Evolutionary conservation across 1,140 invertebrate species (phyloP).

Genomic region (Leptinotarsa undecemlineata): DNA sequence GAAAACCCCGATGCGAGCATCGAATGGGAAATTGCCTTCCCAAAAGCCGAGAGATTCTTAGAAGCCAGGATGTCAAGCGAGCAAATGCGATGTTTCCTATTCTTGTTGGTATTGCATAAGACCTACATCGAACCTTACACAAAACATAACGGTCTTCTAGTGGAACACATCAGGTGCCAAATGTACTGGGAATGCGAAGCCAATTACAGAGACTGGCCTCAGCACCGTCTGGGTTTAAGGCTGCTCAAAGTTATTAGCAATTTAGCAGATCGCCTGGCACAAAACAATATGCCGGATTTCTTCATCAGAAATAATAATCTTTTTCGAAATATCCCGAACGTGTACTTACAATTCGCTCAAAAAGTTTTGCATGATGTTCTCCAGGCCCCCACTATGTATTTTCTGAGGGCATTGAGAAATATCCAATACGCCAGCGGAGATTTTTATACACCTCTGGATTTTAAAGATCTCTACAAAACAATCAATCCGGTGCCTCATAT

Average conservation of each 20-base stretch:
- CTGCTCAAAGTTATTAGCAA: slow-evolving; percentile 64
- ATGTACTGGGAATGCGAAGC: slow-evolving; percentile 80
- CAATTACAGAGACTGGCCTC: slow-evolving; percentile 69
- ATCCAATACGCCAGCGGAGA: slow-evolving; percentile 61
- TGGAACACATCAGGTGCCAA: slow-evolving; percentile 72
- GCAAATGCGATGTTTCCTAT: slow-evolving; percentile 70
- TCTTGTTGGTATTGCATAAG: slow-evolving; percentile 67
- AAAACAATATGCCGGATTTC: slow-evolving; percentile 69
- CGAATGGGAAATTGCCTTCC: slow-evolving; percentile 76
- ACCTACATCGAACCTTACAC: slow-evolving; percentile 67
- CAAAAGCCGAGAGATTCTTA: slow-evolving; percentile 71
- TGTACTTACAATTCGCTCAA: slow-evolving; percentile 66
- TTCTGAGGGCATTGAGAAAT: slow-evolving; percentile 68
- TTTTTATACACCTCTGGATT: slow-evolving; percentile 67
- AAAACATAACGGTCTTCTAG: slow-evolving; percentile 61
- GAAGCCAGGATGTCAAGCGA: slow-evolving; percentile 70
- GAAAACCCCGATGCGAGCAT: slow-evolving; percentile 63
- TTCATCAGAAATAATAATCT: slow-evolving; percentile 74
- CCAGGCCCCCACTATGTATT: slow-evolving; percentile 64
- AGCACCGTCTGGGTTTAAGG: slow-evolving; percentile 69
- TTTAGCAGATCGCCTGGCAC: slow-evolving; percentile 58
- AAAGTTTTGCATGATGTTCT: slow-evolving; percentile 69
- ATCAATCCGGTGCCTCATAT: slow-evolving; percentile 30
- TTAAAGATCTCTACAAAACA: slow-evolving; percentile 65
- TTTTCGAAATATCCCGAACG: slow-evolving; percentile 68